A percentile compares a stretch with the other conserved stretches of the same genome.
phyloP scores from a whole-genome alignment of 2,113 vertebrate genomes.

The Zosterops japonicus region DNA sequence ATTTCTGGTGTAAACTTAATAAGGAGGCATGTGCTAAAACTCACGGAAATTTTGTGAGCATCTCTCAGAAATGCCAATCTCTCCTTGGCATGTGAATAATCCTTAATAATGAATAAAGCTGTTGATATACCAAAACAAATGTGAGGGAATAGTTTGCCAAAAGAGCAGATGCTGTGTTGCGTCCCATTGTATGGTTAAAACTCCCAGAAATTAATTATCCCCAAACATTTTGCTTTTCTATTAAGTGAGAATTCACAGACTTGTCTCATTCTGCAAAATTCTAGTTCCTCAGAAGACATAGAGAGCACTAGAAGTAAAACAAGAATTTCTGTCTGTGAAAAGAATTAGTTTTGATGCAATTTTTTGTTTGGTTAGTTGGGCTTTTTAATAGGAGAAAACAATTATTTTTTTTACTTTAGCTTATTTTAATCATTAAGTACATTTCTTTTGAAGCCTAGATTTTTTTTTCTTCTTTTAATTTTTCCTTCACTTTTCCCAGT shows the following conservation, averaged over 20 bases:
- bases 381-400: neutral
- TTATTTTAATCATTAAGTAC: neutral
- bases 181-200: constrained; percentile 34
- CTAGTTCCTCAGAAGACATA: neutral
- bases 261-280: neutral
- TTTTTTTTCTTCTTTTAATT: neutral
- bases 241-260: neutral
- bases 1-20: constrained; percentile 49
- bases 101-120: constrained; percentile 52
- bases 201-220: neutral
- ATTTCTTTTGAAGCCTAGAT: neutral
- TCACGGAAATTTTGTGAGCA: neutral
- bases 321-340: neutral
- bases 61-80: constrained; percentile 46
- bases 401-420: neutral
- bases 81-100: constrained; percentile 21
- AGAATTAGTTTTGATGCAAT: neutral
- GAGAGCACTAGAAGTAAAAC: neutral
- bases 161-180: constrained; percentile 42
- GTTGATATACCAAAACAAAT: constrained; percentile 30
- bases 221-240: neutral
- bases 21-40: constrained; percentile 33
- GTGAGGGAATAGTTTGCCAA: constrained; percentile 41
- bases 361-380: neutral
- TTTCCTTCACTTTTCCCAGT: neutral